Base-by-base conservation (phyloP, 2,797 vertebrate species). In the Pogonophryne albipinna region DNA sequence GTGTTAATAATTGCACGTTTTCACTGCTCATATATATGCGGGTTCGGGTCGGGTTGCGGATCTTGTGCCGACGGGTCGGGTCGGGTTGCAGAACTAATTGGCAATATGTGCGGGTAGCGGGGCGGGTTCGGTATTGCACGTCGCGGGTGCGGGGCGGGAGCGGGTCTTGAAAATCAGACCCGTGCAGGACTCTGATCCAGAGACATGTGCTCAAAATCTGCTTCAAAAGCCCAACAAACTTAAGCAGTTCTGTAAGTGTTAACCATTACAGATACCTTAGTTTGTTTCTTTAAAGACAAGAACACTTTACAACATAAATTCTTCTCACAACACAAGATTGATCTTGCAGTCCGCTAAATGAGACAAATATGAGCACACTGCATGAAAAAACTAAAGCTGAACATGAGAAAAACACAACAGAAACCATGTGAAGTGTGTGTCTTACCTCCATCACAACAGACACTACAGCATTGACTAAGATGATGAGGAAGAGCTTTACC, bases 371-470 rank as follows among this genome's bases (percentile, higher is more conserved):
- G 88, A 91, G 74, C 75, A 92, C 91, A 91, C 63, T 79, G 89
- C 90, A 91, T 91, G 84, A 84, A 76, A 71, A 88, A 83, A 78
- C 9, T 76, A 88, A 90, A 82, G 76, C 59, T 57, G 70, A 53
- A 79, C 74, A 82, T 88, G 82, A 69, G 61, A 76, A 86, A 87
- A 86, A 75, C 38, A 75, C 42, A 58, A 50, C 12, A 13, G n/a
- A 62, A 47, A 68, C 44, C 31, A 51, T 47, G 45, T 52, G 65
- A 14, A 5, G 15, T 79, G 70, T 58, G 72, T 49, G 70, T 50
- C 96, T 98, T 96, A 99, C 98, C 98, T 99, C 98, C 2, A 93
- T 89, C 76, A 96, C 19, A 71, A 97, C 60, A 0, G 96, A 97
- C 0, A 96, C 93, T n/a, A 84, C 50, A 53, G 96, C 92, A 87